These are phyloP conservation scores for Virgularia gustaviana DNA, from an alignment of 92 coral and sea anemone species.

Conservation along the genomic window DNA sequence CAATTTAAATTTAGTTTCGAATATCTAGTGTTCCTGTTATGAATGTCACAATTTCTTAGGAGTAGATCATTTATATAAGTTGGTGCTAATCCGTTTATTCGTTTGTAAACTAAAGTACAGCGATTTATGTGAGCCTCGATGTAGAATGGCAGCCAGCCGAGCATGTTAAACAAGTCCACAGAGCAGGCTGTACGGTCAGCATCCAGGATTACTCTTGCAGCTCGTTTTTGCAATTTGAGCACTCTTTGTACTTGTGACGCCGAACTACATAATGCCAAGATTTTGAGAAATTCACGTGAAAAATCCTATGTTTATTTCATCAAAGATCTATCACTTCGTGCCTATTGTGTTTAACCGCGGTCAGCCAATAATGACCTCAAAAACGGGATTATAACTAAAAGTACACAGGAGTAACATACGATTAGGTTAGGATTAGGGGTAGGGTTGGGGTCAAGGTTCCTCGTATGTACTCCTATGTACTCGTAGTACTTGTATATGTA, in stretches of 20 bases:
- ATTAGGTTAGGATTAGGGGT: too few relatives aligned
- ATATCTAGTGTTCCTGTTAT: slow-evolving; percentile 28
- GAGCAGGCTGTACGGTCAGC: slow-evolving; percentile 43
- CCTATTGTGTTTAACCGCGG: too few relatives aligned
- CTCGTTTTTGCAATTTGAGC: slow-evolving; percentile 30
- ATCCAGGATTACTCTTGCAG: slow-evolving; percentile 41
- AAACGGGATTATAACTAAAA: too few relatives aligned
- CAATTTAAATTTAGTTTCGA: slow-evolving; percentile 26
- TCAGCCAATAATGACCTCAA: not conserved
- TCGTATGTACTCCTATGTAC: not conserved
- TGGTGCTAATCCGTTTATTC: slow-evolving; percentile 27
- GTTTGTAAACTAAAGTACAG: slow-evolving; percentile 37
- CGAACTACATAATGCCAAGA: too few relatives aligned
- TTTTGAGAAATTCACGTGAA: too few relatives aligned
- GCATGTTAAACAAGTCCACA: slow-evolving; percentile 35
- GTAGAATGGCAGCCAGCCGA: slow-evolving; percentile 44
- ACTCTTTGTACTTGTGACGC: slow-evolving; percentile 9
- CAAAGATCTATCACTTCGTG: too few relatives aligned
- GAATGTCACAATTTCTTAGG: slow-evolving; percentile 38
- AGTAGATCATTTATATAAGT: slow-evolving; percentile 39
- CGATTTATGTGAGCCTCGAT: slow-evolving; percentile 43
- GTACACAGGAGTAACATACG: not conserved
- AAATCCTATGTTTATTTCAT: too few relatives aligned
- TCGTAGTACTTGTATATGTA: too few relatives aligned
- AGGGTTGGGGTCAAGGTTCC: too few relatives aligned